These are phyloP conservation scores for Papilio polytes DNA, from an alignment of 1,140 invertebrate genomes.

Conservation along the genomic window DNA sequence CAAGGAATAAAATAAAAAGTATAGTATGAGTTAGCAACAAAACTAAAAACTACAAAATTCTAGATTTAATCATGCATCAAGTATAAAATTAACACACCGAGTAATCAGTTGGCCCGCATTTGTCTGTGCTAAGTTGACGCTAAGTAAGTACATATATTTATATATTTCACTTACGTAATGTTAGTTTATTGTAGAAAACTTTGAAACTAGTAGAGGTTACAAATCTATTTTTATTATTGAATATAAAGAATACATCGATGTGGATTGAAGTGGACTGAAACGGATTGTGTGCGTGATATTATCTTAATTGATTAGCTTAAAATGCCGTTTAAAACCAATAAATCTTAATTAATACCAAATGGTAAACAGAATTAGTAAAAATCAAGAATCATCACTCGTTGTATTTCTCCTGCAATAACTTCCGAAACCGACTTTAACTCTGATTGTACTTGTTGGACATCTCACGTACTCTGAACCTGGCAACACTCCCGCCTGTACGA, in stretches of 20 bases:
- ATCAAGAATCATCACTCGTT: neutral
- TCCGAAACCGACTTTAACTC: slow-evolving; percentile 14
- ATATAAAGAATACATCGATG: neutral
- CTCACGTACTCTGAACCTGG: slow-evolving; percentile 1
- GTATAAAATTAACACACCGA: no score
- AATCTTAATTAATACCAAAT: neutral
- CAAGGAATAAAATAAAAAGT: no score
- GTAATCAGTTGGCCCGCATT: neutral
- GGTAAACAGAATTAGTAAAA: neutral
- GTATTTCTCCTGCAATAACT: slow-evolving; percentile 20
- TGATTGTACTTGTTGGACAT: neutral
- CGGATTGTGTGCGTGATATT: neutral
- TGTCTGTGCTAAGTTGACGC: neutral
- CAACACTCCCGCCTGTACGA: slow-evolving; percentile 1
- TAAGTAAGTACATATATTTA: neutral
- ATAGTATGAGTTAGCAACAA: no score
- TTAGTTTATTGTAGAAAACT: neutral
- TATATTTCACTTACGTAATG: neutral
- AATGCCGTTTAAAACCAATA: neutral
- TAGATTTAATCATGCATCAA: no score
- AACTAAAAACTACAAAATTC: no score
- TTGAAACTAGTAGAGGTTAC: neutral
- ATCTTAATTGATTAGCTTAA: neutral
- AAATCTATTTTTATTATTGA: neutral
- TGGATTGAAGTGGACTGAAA: neutral